Conservation (phyloP, 2,797 vertebrate species). For the Acrossocheilus fasciatus region DNA sequence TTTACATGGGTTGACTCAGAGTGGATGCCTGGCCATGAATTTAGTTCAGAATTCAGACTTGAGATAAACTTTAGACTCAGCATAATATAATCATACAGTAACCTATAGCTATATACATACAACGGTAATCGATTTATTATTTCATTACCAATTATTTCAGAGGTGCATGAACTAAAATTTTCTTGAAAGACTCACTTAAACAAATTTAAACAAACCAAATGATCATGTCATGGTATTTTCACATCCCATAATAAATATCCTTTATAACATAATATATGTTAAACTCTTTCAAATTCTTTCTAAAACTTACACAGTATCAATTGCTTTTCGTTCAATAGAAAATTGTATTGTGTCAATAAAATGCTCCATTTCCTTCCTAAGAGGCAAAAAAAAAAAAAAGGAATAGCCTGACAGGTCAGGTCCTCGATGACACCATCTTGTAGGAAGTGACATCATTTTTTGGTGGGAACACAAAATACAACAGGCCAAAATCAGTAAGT, state of each 20-base stretch:
- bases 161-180: background rate
- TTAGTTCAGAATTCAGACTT: background rate
- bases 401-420: background rate
- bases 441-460: background rate
- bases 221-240: background rate
- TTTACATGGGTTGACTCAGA: constrained; percentile 31
- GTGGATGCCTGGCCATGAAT: background rate
- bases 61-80: background rate
- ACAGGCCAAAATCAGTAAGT: background rate
- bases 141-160: background rate
- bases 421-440: background rate
- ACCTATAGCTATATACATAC: background rate
- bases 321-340: background rate
- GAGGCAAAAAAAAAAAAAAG: too few relatives aligned
- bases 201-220: background rate
- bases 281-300: background rate
- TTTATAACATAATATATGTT: background rate
- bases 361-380: too few relatives aligned
- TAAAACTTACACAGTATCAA: background rate
- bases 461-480: background rate
- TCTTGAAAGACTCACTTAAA: background rate
- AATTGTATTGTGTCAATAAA: background rate
- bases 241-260: background rate
- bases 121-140: background rate
- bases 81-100: background rate